phyloP scores from a whole-genome alignment of 2,888 invertebrate species.

The Sarcophaga carnaria region DNA sequence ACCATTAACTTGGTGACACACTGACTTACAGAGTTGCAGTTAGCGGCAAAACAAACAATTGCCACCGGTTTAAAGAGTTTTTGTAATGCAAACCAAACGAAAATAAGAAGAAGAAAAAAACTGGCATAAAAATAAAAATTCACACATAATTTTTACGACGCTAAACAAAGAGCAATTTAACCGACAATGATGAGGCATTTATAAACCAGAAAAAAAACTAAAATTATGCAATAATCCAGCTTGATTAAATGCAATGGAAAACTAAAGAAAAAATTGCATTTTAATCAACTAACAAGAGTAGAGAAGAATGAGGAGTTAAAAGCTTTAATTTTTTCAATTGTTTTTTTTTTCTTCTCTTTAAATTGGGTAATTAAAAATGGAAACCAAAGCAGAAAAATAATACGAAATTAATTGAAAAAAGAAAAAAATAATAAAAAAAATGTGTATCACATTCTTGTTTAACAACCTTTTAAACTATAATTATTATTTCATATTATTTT shows the following conservation, averaged over 20 bases:
- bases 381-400: background rate
- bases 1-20: conserved; percentile 63
- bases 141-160: conserved; percentile 63
- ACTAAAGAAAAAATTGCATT: conserved; percentile 1
- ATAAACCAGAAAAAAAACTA: conserved; percentile 6
- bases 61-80: conserved; percentile 6
- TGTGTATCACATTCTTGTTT: conserved; percentile 22
- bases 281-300: background rate
- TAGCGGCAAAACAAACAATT: background rate
- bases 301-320: background rate
- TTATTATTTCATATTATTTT: conserved; percentile 49
- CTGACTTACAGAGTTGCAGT: conserved; percentile 55
- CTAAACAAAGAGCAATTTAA: conserved; percentile 65
- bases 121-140: background rate
- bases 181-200: conserved; percentile 46
- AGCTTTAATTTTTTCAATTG: background rate
- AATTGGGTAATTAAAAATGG: background rate
- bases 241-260: conserved; percentile 9
- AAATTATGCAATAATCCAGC: conserved; percentile 47
- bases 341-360: too few species aligned
- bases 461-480: conserved; percentile 57
- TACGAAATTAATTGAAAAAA: conserved; percentile 11
- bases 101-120: background rate
- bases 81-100: conserved; percentile 40
- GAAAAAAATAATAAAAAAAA: conserved; percentile 10